Percentiles rank a stretch among this genome's conserved stretches.
These are phyloP conservation scores for Ctenoplectra terminalis DNA, from an alignment of 1,140 invertebrate genomes.

Conservation along the genomic window DNA sequence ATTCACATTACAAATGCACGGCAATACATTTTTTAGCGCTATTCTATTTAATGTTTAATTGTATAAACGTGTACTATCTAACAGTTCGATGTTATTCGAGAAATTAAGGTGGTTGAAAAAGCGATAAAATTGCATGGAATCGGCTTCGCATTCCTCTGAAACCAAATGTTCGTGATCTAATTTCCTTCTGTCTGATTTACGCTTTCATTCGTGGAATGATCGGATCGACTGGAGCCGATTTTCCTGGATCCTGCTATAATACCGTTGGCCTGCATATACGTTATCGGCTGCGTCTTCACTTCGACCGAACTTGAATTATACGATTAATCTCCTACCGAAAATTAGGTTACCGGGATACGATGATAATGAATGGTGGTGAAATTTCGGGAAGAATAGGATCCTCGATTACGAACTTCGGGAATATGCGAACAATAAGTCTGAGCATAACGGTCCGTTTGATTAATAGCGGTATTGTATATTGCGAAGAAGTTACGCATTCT, in stretches of 20 bases:
- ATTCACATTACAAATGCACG: too few species aligned
- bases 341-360: constrained; percentile 66
- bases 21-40: too few species aligned
- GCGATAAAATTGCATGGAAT: neutral
- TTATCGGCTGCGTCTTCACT: constrained; percentile 53
- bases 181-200: constrained; percentile 48
- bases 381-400: constrained; percentile 54
- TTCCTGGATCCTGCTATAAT: constrained; percentile 54
- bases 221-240: constrained; percentile 49
- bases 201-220: constrained; percentile 38
- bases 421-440: constrained; percentile 18
- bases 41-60: too few species aligned
- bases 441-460: constrained; percentile 6
- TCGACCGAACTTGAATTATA: constrained; percentile 59
- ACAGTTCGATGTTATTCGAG: too few species aligned
- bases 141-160: neutral
- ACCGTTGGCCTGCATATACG: constrained; percentile 52
- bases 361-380: constrained; percentile 40
- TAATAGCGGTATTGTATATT: constrained; percentile 23
- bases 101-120: neutral
- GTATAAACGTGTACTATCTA: too few species aligned
- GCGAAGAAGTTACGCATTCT: constrained; percentile 1
- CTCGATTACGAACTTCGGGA: neutral
- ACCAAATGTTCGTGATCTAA: constrained; percentile 46
- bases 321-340: constrained; percentile 66